phyloP scores from a whole-genome alignment of 2,888 invertebrate genomes.

The Stomorhina lunata region DNA sequence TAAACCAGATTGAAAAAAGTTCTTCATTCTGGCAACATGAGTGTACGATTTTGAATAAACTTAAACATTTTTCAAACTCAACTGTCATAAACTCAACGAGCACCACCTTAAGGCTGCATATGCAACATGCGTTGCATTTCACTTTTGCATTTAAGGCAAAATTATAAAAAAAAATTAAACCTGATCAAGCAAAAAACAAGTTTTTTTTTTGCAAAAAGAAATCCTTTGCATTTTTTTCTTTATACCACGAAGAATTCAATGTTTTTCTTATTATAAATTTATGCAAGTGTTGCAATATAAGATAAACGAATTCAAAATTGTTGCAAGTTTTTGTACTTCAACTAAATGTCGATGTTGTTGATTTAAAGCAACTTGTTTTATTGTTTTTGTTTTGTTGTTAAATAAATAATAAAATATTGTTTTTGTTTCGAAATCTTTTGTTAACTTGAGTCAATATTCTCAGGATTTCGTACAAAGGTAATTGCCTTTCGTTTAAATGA shows the following conservation, averaged over 20 bases:
- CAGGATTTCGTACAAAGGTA: constrained; percentile 7
- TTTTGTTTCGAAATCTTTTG: constrained; percentile 9
- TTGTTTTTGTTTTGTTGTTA: background rate
- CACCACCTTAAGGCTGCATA: background rate
- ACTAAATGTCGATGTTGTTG: background rate
- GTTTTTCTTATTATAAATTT: constrained; percentile 12
- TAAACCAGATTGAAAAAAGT: background rate
- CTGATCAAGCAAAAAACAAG: constrained; percentile 38
- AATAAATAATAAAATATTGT: background rate
- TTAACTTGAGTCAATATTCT: constrained; percentile 49
- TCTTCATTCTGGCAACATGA: background rate
- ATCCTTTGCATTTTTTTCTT: constrained; percentile 10
- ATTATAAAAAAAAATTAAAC: constrained; percentile 5
- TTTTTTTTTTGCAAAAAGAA: constrained; percentile 18
- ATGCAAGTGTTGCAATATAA: constrained; percentile 49
- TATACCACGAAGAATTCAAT: background rate
- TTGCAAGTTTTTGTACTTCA: background rate
- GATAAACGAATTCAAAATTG: background rate
- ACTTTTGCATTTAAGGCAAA: constrained; percentile 2
- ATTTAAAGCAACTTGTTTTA: constrained; percentile 2
- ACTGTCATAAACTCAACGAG: background rate
- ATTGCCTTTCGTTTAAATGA: background rate
- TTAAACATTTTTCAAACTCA: background rate
- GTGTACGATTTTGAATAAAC: background rate
- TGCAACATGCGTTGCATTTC: constrained; percentile 19